Conservation (phyloP, 2,113 vertebrate species). For the Ovis aries region DNA sequence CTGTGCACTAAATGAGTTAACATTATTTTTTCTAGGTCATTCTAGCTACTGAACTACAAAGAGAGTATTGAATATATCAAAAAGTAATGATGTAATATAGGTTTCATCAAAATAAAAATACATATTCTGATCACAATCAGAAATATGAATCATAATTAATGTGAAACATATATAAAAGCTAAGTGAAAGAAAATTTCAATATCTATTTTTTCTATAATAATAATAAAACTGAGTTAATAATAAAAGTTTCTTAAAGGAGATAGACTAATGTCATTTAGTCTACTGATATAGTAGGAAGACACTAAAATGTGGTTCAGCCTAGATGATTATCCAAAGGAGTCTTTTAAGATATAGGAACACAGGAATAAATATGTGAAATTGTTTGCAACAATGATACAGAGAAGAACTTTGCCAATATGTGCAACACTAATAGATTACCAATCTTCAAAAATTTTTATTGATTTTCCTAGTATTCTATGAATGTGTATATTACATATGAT, state of each 20-base stretch:
- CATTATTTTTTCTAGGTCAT: neutral
- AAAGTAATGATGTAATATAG: neutral
- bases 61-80: neutral
- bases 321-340: neutral
- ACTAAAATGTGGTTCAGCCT: neutral
- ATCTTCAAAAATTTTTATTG: neutral
- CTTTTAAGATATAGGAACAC: neutral
- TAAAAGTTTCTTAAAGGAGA: neutral
- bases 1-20: neutral
- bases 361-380: neutral
- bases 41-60: neutral
- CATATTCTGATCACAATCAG: neutral
- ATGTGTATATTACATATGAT: neutral
- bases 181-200: neutral
- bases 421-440: neutral
- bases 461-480: neutral
- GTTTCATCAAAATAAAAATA: neutral
- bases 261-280: neutral
- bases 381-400: neutral
- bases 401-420: neutral
- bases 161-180: neutral
- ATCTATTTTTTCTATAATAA: neutral
- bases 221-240: neutral
- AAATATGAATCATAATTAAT: neutral
- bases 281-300: neutral